Base-by-base conservation (phyloP, 2,888 invertebrate species). In the Baccha elongata region DNA sequence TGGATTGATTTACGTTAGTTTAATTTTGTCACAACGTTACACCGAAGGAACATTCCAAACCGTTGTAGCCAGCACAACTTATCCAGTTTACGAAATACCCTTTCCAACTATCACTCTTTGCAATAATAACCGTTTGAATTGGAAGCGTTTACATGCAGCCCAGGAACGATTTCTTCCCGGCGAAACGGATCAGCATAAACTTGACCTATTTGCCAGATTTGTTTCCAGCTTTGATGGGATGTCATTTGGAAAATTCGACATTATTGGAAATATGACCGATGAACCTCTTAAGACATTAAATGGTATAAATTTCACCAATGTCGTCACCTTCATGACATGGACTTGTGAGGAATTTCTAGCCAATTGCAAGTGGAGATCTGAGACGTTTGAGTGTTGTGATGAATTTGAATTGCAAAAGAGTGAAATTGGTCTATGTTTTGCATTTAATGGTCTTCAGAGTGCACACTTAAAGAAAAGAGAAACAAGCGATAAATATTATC, bases 351-450 rank as follows among this genome's bases (percentile, higher is more conserved):
- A 91, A 42, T 52, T 92, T 3, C 64, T 90, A 5, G 74, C 85
- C 0, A 74, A 87, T 4, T 92, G 92, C 79, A 88, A 89, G 85
- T 92, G 92, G 92, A 88, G 91, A 1, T 88, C 89, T 80, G 81
- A 85, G 46, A 64, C 87, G 10, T 86, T 90, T 40, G 86, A 91
- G 23, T 92, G 92, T 81, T 92, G 92, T 84, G 89, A 91, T 10
- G 87, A 91, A 29, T 92, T 92, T 79, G 89, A 90, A 5, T 86
- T 88, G 46, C 90, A 91, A 35, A 90, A 88, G 76, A 91, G 91
- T 26, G 91, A 91, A 81, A 89, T 89, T 71, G 92, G 92, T 0
- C 86, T 91, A 8, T 92, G 92, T 74, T 91, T 91, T 88, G 87
- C 91, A 0, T 92, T 92, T 85, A 92, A 92, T 86, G 89, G 91